Percentiles rank a stretch among this genome's conserved stretches.
Evolutionary conservation across 2,113 vertebrate genomes (phyloP).

Genomic region (Notiomystis cincta): DNA sequence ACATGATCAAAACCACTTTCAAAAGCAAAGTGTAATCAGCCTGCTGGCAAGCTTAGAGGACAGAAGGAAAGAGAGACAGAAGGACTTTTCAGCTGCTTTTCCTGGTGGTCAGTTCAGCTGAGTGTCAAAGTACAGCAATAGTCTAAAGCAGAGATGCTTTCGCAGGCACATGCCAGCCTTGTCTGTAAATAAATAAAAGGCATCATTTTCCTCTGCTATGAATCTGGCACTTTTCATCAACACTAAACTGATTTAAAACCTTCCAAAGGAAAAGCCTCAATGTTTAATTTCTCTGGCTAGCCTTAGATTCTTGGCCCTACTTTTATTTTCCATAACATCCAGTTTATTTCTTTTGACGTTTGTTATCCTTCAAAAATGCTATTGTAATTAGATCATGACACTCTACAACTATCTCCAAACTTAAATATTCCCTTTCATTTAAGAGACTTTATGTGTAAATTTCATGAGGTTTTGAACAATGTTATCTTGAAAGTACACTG

Average conservation of each 20-base stretch:
- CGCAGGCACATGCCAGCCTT: neutral
- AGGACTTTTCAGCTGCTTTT: conserved; percentile 27
- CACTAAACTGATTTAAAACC: conserved; percentile 40
- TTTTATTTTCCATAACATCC: conserved; percentile 42
- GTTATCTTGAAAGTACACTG: conserved; percentile 36
- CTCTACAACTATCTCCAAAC: conserved; percentile 1
- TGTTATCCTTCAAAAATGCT: conserved; percentile 35
- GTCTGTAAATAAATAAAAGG: conserved; percentile 42
- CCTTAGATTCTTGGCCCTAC: conserved; percentile 33
- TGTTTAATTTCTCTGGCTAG: conserved; percentile 43
- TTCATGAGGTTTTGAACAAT: conserved; percentile 44
- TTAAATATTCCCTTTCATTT: conserved; percentile 47
- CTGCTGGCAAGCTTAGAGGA: conserved; percentile 9
- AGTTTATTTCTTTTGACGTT: conserved; percentile 31
- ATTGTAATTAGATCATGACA: conserved; percentile 48
- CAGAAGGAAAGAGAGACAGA: conserved; percentile 27
- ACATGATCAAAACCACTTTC: neutral
- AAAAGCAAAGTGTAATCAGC: neutral
- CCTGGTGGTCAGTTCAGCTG: conserved; percentile 28
- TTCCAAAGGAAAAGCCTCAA: conserved; percentile 52
- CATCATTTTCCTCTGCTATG: conserved; percentile 46
- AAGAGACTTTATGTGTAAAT: conserved; percentile 16
- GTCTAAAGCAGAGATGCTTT: neutral
- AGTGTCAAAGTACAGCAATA: neutral
- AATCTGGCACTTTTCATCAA: neutral